Evolutionary conservation across 2,113 vertebrate genomes (phyloP), one percentile per base, ranked within the genome.

Genomic region (Cynoglossus semilaevis): DNA sequence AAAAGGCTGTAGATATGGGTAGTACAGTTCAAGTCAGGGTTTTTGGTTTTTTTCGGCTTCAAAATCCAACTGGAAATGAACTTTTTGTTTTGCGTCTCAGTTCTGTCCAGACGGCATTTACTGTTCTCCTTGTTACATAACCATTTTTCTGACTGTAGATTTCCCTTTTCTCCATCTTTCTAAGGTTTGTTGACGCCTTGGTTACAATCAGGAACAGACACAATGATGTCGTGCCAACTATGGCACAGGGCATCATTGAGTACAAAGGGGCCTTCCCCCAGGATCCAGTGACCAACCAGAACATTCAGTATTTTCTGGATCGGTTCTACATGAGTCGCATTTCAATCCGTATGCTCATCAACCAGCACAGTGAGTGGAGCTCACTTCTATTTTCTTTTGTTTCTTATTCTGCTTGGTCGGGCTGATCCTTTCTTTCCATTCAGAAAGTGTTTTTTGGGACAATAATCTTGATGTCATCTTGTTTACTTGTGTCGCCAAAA

Each of bases 291-390:
- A 93, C 94, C 82, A 95, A 94, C 87, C 95, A 96, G 85, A 97
- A 98, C 86, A 94, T 97, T 70, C 94, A 97, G 85, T 97, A 97
- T 79, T 98, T 98, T 84, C 88, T 98, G 47, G 95, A 98, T 67
- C 94, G 96, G 46, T 96, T 98, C 90, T 98, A 97, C 91, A 89
- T 94, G 89, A 97, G 96, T 87, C 94, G 96, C 60, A 98, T 98
- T 81, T 98, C 96, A 51, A 98, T 98, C 79, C 93, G 96, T 13
- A 98, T 98, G 96, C 94, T 98, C 50, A 91, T 98, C 87, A 98
- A 97, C 90, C 96, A 98, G 86, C 96, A 97, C 91, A 94, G 95
- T 96, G 88, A 89, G 56, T 37, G 15, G 3, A 5, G 1, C 4
- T 14, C 10, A 12, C 22, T 48, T 50, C 19, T 12, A 9, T 14